Conservation (phyloP, 2,113 vertebrate genomes). For the Piaya cayana region DNA sequence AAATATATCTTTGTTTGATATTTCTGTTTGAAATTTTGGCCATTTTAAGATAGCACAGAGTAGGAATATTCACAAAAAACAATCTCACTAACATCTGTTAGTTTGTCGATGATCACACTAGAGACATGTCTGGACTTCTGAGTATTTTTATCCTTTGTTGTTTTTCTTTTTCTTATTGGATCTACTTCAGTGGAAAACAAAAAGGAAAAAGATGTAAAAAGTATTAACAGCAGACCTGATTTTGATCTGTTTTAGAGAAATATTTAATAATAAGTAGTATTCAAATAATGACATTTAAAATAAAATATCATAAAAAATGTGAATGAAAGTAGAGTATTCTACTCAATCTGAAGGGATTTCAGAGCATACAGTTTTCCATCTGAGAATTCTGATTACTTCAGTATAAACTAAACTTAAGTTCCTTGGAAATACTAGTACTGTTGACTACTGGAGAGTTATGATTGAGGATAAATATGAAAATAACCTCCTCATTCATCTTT, state of each 20-base stretch:
- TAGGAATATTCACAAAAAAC: background rate
- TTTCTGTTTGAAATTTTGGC: background rate
- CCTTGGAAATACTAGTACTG: background rate
- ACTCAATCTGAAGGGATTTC: background rate
- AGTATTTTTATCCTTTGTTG: background rate
- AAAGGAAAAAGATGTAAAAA: background rate
- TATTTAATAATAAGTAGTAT: background rate
- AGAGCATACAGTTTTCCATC: background rate
- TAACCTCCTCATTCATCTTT: background rate
- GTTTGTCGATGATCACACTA: background rate
- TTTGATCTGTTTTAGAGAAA: background rate
- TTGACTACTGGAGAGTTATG: background rate
- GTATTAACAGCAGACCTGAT: background rate
- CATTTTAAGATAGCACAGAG: background rate
- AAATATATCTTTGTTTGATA: background rate
- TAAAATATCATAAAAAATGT: background rate
- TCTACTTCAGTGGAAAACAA: fast-evolving
- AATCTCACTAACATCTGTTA: fast-evolving
- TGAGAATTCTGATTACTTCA: background rate
- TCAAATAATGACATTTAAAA: background rate
- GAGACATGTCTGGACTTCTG: background rate
- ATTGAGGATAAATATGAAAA: background rate
- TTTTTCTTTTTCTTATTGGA: background rate
- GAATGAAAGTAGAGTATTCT: background rate
- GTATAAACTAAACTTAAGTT: background rate